A percentile compares a stretch with the other conserved stretches of the same genome.
Evolutionary conservation across 2,113 vertebrate genomes (phyloP).

Genomic region (Coptodon bakossiorum): DNA sequence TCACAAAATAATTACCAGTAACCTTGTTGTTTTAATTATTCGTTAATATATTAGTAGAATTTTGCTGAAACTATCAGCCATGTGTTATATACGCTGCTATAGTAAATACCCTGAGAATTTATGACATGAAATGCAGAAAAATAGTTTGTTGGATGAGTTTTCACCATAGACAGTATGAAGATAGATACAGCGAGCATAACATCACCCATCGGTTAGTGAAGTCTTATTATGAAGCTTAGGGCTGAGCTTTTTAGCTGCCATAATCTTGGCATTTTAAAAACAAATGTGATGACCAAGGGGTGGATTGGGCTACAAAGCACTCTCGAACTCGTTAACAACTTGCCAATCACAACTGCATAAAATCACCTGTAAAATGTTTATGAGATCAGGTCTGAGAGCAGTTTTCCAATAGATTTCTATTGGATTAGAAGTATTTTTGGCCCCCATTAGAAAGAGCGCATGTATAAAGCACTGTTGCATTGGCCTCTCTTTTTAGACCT

Average conservation of each 20-base stretch:
- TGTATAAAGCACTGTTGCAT: background rate
- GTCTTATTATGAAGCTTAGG: background rate
- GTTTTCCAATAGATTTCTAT: background rate
- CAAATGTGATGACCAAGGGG: background rate
- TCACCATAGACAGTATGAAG: background rate
- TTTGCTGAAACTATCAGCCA: slow-evolving; percentile 8
- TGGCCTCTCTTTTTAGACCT: background rate
- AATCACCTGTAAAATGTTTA: background rate
- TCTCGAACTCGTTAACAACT: background rate
- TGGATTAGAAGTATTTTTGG: background rate
- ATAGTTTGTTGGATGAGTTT: background rate
- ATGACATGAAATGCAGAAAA: background rate
- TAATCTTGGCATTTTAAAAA: background rate
- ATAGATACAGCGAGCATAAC: background rate
- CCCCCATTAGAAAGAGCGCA: background rate
- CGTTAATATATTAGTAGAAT: background rate
- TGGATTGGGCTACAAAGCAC: background rate
- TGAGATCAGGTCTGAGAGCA: background rate
- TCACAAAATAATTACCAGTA: background rate
- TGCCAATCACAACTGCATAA: background rate
- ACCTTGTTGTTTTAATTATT: background rate
- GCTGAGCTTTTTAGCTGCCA: background rate
- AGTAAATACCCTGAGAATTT: background rate
- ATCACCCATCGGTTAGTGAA: background rate
- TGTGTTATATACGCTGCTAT: background rate